A percentile compares a stretch with the other conserved stretches of the same genome.
Conservation (phyloP, 2,888 invertebrate genomes). For the Patella ulyssiponensis region DNA sequence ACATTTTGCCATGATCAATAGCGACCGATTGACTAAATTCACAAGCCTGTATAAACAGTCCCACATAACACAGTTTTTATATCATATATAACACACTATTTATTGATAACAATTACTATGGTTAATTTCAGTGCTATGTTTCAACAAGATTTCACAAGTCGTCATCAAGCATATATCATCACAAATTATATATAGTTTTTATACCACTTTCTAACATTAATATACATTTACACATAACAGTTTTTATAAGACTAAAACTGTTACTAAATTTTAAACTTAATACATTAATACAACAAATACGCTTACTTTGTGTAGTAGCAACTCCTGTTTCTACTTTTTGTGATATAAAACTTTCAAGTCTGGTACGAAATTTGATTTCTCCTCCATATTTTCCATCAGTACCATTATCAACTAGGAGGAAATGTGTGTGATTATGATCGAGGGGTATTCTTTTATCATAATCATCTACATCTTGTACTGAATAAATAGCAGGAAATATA, state of each 20-base stretch:
- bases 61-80: too few species aligned
- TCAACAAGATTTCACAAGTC: too few species aligned
- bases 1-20: too few species aligned
- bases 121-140: too few species aligned
- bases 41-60: too few species aligned
- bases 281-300: background rate
- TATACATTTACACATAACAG: too few species aligned
- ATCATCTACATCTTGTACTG: conserved; percentile 51
- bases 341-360: conserved; percentile 63
- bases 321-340: conserved; percentile 56
- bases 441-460: conserved; percentile 49
- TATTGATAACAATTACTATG: too few species aligned
- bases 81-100: too few species aligned
- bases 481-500: conserved; percentile 64
- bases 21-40: too few species aligned
- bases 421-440: conserved; percentile 72
- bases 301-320: conserved; percentile 54
- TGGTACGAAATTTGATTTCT: conserved; percentile 65
- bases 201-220: background rate
- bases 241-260: too few species aligned
- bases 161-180: background rate
- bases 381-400: conserved; percentile 62
- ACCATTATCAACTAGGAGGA: conserved; percentile 71
- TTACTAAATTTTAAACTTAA: too few species aligned
- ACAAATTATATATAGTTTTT: background rate